Percentiles rank a stretch among this genome's conserved stretches.
Conservation (phyloP, 2,797 vertebrate genomes). For the Gallinago nigripennis region DNA sequence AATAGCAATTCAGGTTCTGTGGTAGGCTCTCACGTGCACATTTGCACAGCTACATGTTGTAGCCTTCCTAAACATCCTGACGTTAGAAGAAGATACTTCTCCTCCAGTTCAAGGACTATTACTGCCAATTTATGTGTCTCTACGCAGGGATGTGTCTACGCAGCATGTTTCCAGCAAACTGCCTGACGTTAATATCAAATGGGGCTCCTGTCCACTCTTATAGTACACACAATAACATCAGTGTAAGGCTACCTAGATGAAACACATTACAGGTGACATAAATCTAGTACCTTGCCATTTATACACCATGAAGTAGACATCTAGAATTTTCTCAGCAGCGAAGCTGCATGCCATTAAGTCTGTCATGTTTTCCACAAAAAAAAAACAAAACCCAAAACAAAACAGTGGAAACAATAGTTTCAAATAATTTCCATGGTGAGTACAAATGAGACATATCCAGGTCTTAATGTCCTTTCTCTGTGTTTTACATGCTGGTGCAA, state of each 20-base stretch:
- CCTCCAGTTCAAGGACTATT: not conserved
- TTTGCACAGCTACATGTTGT: not conserved
- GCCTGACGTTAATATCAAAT: not conserved
- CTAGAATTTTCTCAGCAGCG: not conserved
- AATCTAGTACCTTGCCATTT: not conserved
- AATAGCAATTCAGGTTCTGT: not conserved
- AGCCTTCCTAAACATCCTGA: not conserved
- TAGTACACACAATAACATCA: not conserved
- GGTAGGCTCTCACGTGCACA: rapidly evolving
- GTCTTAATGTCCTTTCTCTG: not conserved
- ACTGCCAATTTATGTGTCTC: not conserved
- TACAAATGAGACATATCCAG: not conserved
- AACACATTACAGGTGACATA: not conserved
- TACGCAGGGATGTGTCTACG: not conserved
- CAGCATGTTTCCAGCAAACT: not conserved
- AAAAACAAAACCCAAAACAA: not conserved
- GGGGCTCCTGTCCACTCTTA: not conserved
- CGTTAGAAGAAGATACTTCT: not conserved
- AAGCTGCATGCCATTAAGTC: not conserved
- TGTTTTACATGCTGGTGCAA: not conserved
- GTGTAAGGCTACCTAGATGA: not conserved
- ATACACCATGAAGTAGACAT: not conserved
- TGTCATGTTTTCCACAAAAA: not conserved
- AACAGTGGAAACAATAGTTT: not conserved
- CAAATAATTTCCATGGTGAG: not conserved